Conservation (phyloP, 1,140 invertebrate species). For the Polyergus mexicanus region DNA sequence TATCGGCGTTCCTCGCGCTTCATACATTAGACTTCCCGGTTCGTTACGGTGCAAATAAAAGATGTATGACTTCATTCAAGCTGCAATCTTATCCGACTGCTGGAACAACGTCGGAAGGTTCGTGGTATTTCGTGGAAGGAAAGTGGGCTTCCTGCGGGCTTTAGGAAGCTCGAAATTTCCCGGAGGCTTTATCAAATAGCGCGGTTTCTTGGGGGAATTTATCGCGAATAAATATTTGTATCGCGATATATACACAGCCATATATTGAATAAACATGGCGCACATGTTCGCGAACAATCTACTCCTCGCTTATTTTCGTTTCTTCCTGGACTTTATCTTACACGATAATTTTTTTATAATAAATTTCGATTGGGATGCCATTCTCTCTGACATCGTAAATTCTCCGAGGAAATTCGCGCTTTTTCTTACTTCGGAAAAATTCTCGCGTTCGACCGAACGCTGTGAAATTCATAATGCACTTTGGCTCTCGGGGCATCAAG, state of each 20-base stretch:
- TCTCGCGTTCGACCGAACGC: neutral
- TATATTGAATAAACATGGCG: neutral
- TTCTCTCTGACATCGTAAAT: neutral
- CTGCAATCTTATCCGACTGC: slow-evolving; percentile 27
- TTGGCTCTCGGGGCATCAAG: slow-evolving; percentile 14
- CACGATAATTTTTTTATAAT: slow-evolving; percentile 11
- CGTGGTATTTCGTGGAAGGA: slow-evolving; percentile 16
- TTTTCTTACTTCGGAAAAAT: neutral
- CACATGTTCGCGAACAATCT: slow-evolving; percentile 32
- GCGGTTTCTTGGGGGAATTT: slow-evolving; percentile 56
- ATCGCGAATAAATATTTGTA: slow-evolving; percentile 69
- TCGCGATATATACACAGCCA: slow-evolving; percentile 19
- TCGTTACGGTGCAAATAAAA: slow-evolving; percentile 13
- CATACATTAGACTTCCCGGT: slow-evolving; percentile 2
- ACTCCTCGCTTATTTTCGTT: slow-evolving; percentile 33
- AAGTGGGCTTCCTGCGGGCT: neutral
- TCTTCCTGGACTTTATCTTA: neutral
- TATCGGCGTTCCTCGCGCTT: neutral
- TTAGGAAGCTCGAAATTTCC: slow-evolving; percentile 49
- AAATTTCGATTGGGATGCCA: neutral
- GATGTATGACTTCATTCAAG: slow-evolving; percentile 16
- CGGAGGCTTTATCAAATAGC: slow-evolving; percentile 58
- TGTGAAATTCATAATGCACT: slow-evolving; percentile 50
- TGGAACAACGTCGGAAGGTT: neutral
- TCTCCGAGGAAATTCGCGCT: slow-evolving; percentile 1